Conservation (phyloP, 2,888 invertebrate species). For the Lydus trimaculatus region DNA sequence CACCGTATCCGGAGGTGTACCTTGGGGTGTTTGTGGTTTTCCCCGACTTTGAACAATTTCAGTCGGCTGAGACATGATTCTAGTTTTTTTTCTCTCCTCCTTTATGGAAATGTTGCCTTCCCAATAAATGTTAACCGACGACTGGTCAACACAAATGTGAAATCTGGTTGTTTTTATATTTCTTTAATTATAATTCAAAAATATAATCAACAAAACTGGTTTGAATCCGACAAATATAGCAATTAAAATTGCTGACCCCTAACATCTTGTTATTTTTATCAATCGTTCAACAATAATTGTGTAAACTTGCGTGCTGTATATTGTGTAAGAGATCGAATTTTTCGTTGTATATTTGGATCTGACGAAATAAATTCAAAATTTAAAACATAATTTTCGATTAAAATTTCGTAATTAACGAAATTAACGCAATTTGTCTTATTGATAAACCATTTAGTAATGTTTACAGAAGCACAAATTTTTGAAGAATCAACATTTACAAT, state of each 20-base stretch:
- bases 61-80: slow-evolving; percentile 37
- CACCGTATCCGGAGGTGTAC: slow-evolving; percentile 42
- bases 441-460: no score
- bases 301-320: neutral
- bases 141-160: neutral
- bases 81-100: neutral
- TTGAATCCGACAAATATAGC: neutral
- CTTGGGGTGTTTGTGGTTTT: slow-evolving; percentile 24
- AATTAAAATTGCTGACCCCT: no score
- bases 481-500: no score
- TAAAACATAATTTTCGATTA: no score
- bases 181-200: neutral
- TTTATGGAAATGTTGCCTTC: neutral
- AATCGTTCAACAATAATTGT: neutral
- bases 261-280: neutral
- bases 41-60: slow-evolving; percentile 28
- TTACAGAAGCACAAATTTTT: no score
- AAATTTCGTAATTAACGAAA: no score
- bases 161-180: neutral
- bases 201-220: slow-evolving; percentile 5
- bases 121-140: neutral
- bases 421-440: no score
- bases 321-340: no score
- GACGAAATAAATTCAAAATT: no score
- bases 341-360: no score